Base-by-base conservation (phyloP, 2,888 invertebrate species). In the Iselma pallidipennis region DNA sequence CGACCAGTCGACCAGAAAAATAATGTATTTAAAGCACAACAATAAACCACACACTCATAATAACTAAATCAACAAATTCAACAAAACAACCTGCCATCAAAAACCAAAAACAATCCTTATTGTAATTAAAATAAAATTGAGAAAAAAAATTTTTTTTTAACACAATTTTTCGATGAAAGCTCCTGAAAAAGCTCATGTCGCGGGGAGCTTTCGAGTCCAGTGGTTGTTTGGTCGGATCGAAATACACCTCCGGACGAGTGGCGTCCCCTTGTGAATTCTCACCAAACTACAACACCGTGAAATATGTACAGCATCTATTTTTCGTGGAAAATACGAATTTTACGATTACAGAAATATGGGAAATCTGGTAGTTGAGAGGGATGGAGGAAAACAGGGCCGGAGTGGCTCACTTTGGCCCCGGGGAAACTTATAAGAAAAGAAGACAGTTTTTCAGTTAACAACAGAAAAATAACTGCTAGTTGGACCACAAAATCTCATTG, bases 1-100 rank as follows among this genome's bases (percentile, higher is more conserved):
- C 70, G 73, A 69, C 73, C 77, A 80, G 77, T 76, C 76, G 80
- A 74, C 81, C 81, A 79, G 78, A 74, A 74, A 76, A 78, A 73
- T 76, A 74, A 71, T 78, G 68, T 66, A 45, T 1, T 23, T 5
- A 51, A 51, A 51, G 7, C 4, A 21, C 12, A 33, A 33, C 6
- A 6, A 52, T 21, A 12, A 52, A 14, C 48, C 48, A 48, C 48
- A 48, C 48, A 48, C 2, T 4, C 16, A 12, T 9, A 12, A 31
- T 6, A 4, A 6, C 1, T 28, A 19, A 31, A 52, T 10, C n/a
- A 52, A 14, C 23, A 28, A 31, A 45, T n/a, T n/a, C 33, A n/a
- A 42, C 42, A 6, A 54, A 12, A 2, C n/a, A 19, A 37, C 4
- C 14, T 14, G n/a, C 19, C 48, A 45, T n/a, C 48, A 5, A 14